phyloP scores from a whole-genome alignment of 37 sponge, comb jelly and placozoan species.

The Bolinopsis microptera region DNA sequence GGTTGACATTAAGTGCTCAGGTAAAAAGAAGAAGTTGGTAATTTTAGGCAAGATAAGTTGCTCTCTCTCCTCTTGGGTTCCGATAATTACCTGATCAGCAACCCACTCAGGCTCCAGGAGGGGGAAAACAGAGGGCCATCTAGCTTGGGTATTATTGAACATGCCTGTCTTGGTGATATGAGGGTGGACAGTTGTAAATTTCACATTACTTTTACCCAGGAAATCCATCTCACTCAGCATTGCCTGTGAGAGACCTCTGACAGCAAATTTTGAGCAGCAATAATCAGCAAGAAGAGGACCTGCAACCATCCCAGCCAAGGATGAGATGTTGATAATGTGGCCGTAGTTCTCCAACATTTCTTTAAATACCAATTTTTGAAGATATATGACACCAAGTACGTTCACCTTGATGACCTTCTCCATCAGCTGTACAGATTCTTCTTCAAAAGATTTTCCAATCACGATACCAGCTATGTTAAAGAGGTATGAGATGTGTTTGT shows the following conservation, averaged over 20 bases:
- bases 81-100: constrained; percentile 5
- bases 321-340: constrained; percentile 61
- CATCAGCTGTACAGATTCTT: constrained; percentile 5
- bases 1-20: not conserved
- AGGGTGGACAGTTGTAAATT: constrained; percentile 9
- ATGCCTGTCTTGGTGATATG: constrained; percentile 52
- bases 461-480: constrained; percentile 63
- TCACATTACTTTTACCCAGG: not conserved
- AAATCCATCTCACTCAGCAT: not conserved
- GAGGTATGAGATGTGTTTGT: constrained; percentile 52
- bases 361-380: not conserved
- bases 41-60: constrained; percentile 26
- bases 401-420: constrained; percentile 45
- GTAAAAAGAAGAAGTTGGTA: not conserved
- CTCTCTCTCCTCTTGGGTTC: constrained; percentile 28
- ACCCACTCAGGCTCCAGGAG: constrained; percentile 28
- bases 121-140: not conserved
- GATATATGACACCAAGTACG: constrained; percentile 18
- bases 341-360: constrained; percentile 21
- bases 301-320: constrained; percentile 20
- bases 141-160: constrained; percentile 21
- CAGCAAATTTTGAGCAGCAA: constrained; percentile 18
- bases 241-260: constrained; percentile 40
- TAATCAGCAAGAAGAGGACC: constrained; percentile 25
- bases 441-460: constrained; percentile 1